Conservation (phyloP, 2,888 invertebrate genomes). For the Agrochola litura region DNA sequence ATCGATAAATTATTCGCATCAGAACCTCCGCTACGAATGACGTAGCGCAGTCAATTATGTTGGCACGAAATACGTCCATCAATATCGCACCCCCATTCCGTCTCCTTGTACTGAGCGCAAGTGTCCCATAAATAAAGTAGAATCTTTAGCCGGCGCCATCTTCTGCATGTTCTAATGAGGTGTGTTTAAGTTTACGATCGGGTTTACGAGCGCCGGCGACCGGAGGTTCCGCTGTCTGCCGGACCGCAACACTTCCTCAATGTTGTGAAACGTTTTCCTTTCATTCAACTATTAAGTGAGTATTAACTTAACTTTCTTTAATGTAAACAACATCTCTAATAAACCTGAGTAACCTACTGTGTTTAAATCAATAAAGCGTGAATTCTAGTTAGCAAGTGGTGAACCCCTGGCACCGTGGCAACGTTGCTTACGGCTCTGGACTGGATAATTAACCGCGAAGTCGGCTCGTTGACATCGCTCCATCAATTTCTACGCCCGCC, state of each 20-base stretch:
- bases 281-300: conserved; percentile 58
- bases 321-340: conserved; percentile 49
- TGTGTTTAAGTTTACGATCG: conserved; percentile 78
- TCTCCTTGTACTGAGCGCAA: conserved; percentile 50
- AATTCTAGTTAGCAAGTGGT: conserved; percentile 59
- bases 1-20: conserved; percentile 35
- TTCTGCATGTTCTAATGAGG: conserved; percentile 77
- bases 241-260: conserved; percentile 68
- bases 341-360: conserved; percentile 22
- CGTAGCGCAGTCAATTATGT: conserved; percentile 63
- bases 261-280: conserved; percentile 62
- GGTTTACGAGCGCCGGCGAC: conserved; percentile 74
- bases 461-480: conserved; percentile 84
- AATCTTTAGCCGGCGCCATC: conserved; percentile 75
- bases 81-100: conserved; percentile 46
- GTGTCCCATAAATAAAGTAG: conserved; percentile 66
- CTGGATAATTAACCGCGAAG: conserved; percentile 85
- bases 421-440: conserved; percentile 63
- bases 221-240: conserved; percentile 66
- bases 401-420: conserved; percentile 57
- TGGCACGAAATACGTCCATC: conserved; percentile 54
- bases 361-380: conserved; percentile 49
- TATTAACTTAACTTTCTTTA: conserved; percentile 45
- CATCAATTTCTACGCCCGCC: conserved; percentile 84
- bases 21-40: conserved; percentile 50